Conservation (phyloP, 2,888 invertebrate genomes). For the Cephus pulcher region DNA sequence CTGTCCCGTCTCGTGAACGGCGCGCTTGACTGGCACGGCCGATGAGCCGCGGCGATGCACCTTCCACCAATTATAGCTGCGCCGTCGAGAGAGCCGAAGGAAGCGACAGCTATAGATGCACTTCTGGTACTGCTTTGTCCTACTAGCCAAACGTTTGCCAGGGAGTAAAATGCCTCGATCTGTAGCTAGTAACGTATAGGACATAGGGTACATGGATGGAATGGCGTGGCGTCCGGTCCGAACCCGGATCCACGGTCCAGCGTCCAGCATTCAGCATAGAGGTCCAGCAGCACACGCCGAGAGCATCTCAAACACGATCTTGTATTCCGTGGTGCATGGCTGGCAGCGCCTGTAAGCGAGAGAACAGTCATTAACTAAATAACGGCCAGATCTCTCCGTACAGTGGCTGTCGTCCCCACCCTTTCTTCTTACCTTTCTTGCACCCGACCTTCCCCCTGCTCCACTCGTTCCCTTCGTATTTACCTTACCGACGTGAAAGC, state of each 20-base stretch:
- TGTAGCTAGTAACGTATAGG: background rate
- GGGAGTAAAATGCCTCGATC: background rate
- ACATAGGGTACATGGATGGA: background rate
- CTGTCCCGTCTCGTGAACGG: slow-evolving; percentile 1
- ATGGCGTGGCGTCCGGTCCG: slow-evolving; percentile 24
- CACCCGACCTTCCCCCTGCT: background rate
- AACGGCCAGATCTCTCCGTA: slow-evolving; percentile 56
- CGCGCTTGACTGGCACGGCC: background rate
- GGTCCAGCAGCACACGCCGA: slow-evolving; percentile 41
- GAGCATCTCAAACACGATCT: slow-evolving; percentile 66
- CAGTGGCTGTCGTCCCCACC: slow-evolving; percentile 6
- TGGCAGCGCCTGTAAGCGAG: slow-evolving; percentile 56
- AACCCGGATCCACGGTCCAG: slow-evolving; percentile 44
- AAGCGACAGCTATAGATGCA: background rate
- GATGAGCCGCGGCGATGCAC: background rate
- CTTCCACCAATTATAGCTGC: background rate
- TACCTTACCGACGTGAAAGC: background rate
- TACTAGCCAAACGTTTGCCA: background rate
- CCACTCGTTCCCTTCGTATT: background rate
- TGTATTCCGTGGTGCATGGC: slow-evolving; percentile 58
- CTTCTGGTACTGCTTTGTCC: background rate
- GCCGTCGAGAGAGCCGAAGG: background rate
- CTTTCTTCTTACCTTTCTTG: background rate
- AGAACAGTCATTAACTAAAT: slow-evolving; percentile 67
- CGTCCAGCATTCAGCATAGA: slow-evolving; percentile 27